Conservation (phyloP, 2,113 vertebrate species). For the Oreochromis aureus region DNA sequence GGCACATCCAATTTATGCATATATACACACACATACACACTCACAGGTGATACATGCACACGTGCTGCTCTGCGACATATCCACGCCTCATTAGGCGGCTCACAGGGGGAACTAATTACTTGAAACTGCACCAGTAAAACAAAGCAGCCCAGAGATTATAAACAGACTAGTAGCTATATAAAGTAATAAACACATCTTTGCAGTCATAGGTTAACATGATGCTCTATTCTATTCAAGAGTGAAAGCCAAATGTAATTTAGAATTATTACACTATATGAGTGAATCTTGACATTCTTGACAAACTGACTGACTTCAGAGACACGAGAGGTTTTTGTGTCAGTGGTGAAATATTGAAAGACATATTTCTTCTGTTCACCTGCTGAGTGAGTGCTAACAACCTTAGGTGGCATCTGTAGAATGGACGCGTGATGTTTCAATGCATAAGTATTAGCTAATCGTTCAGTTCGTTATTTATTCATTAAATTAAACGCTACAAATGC, state of each 20-base stretch:
- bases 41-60: constrained; percentile 3
- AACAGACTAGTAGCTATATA: constrained; percentile 16
- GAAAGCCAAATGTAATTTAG: not conserved
- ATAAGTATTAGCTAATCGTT: constrained; percentile 6
- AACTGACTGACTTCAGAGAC: not conserved
- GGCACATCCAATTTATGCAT: not conserved
- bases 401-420: not conserved
- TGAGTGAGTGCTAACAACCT: not conserved
- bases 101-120: constrained; percentile 70
- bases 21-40: not conserved
- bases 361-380: not conserved
- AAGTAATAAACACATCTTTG: constrained; percentile 43
- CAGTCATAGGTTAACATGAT: not conserved
- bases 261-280: not conserved
- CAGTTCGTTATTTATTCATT: not conserved
- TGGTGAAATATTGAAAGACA: not conserved
- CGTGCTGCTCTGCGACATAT: constrained; percentile 51
- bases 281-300: not conserved
- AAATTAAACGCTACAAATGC: not conserved
- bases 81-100: constrained; percentile 66
- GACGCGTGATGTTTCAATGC: not conserved
- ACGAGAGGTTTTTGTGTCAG: not conserved
- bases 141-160: constrained; percentile 43
- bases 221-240: constrained; percentile 1
- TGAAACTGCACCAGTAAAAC: constrained; percentile 60